These are phyloP conservation scores for Zophobas atratus DNA, from an alignment of 1,140 invertebrate species.

Conservation along the genomic window DNA sequence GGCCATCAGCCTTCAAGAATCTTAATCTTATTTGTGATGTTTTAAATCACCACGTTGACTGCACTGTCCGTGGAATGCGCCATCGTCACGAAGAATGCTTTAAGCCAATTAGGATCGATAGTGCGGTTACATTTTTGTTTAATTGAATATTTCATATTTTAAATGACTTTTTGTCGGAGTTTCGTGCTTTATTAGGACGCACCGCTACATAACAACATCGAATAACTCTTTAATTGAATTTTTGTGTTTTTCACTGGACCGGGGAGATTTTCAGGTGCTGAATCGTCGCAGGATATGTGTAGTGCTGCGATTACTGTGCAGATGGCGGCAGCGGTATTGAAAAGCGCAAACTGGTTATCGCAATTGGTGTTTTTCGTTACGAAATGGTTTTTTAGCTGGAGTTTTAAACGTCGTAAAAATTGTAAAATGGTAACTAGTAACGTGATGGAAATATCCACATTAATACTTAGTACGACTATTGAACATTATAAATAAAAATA, in stretches of 20 bases:
- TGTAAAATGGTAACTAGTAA: too few species aligned
- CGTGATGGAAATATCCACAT: too few species aligned
- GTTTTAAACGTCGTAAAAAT: too few species aligned
- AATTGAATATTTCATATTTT: constrained; percentile 47
- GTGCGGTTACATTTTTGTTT: constrained; percentile 45
- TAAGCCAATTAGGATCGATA: constrained; percentile 51
- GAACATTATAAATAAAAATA: too few species aligned
- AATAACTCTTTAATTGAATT: constrained; percentile 43
- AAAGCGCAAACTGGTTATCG: neutral
- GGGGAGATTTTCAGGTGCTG: too few species aligned
- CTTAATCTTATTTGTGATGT: constrained; percentile 50
- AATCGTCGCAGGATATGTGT: neutral
- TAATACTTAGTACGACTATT: too few species aligned
- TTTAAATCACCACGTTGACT: constrained; percentile 48
- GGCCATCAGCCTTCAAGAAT: constrained; percentile 39
- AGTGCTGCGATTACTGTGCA: neutral
- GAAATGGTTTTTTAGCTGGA: too few species aligned
- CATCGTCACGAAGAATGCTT: constrained; percentile 50
- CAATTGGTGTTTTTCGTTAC: too few species aligned
- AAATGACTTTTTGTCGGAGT: constrained; percentile 21
- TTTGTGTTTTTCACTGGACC: constrained; percentile 23
- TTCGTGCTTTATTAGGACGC: constrained; percentile 20
- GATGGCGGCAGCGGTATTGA: constrained; percentile 10
- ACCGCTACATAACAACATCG: constrained; percentile 22
- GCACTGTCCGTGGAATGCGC: constrained; percentile 51